Evolutionary conservation across 2,888 invertebrate genomes (phyloP), one percentile per base, ranked within the genome.

Genomic region (Autographa pulchrina): DNA sequence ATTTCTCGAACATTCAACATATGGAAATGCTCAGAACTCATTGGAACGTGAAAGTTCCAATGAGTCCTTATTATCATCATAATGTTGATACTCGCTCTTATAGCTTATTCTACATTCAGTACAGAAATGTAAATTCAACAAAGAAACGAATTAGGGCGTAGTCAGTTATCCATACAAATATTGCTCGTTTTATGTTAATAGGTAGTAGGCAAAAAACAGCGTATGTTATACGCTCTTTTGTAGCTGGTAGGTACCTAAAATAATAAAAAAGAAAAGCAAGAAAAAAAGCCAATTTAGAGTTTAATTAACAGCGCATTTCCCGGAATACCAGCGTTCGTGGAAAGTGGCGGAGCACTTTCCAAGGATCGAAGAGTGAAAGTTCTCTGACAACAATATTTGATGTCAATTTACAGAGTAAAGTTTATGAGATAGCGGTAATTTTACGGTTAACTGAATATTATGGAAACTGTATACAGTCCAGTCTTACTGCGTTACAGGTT

Each of bases 331-430:
- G 5, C 16, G 2, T 43, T 16, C 43, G 16, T 43, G 43, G 43
- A 43, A 43, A 43, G 4, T 43, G 43, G 14, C 16, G 43, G 14
- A 16, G 5, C 43, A n/a, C 14, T 43, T 43, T 43, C 16, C 43
- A 43, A 43, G 14, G 43, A 14, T 43, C 43, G 43, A 3, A 43
- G 14, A 16, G 43, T 5, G 43, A 16, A 43, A 16, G 43, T 16
- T 43, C 43, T 14, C 14, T 43, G 14, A 43, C 43, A 69, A 74
- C 64, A 67, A 64, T 67, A 74, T 69, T 74, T 63, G 63, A 43
- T 60, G n/a, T 38, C 35, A 35, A 67, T 74, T 65, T 66, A 62
- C 59, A 35, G 54, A 69, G 77, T 67, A 67, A 64, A 67, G 70
- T 72, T 78, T 65, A 70, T 70, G 60, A 56, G 54, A 18, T 14